Evolutionary conservation across 2,797 vertebrate species (phyloP).

Genomic region (Eurystomus glaucurus): DNA sequence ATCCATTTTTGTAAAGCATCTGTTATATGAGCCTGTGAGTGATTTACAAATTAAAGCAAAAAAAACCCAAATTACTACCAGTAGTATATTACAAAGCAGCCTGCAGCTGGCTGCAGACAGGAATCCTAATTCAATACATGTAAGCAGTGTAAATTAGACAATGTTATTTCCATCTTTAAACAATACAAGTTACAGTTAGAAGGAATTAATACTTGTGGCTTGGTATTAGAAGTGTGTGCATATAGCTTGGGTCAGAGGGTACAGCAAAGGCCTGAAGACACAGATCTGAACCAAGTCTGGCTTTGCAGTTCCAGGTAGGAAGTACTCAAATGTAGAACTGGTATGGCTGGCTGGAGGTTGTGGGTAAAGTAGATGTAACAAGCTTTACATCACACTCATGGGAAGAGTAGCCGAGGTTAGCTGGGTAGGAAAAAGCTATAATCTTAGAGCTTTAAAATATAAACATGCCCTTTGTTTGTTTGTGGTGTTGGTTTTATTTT

Average conservation of each 20-base stretch:
- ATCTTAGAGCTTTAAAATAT: background rate
- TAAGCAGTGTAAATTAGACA: background rate
- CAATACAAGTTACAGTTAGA: background rate
- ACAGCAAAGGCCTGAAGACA: background rate
- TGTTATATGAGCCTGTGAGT: constrained; percentile 22
- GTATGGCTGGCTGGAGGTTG: background rate
- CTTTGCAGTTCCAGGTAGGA: background rate
- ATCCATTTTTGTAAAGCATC: background rate
- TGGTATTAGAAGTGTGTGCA: background rate
- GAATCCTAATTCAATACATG: constrained; percentile 5
- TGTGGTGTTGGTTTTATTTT: fast-evolving
- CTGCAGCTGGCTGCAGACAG: background rate
- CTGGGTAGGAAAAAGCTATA: background rate
- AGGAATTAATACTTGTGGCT: background rate
- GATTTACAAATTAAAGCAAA: constrained; percentile 60
- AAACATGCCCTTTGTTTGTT: background rate
- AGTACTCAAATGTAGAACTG: background rate
- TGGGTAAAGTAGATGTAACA: background rate
- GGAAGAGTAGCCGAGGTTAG: background rate
- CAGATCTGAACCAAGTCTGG: background rate
- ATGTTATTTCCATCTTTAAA: constrained; percentile 17
- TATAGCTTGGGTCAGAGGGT: background rate
- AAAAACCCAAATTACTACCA: constrained; percentile 13
- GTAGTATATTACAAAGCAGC: constrained; percentile 13
- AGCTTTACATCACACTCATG: background rate